A percentile compares a stretch with the other conserved stretches of the same genome.
Evolutionary conservation across 2,888 invertebrate genomes (phyloP).

Genomic region (Dasysyrphus tricinctus): DNA sequence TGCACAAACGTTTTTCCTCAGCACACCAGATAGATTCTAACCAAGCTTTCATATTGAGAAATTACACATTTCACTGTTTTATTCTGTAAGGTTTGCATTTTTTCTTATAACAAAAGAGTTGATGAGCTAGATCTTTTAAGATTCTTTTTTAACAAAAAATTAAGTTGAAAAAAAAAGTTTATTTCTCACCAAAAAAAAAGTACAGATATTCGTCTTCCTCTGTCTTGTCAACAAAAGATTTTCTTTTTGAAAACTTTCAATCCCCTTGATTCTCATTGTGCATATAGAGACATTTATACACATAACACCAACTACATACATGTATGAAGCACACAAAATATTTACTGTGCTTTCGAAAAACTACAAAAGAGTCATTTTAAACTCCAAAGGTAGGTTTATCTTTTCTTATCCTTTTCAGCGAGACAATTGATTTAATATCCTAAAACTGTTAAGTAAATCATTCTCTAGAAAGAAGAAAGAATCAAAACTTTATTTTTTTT

Average conservation of each 20-base stretch:
- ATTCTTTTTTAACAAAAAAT: not conserved
- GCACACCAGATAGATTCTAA: too few relatives aligned
- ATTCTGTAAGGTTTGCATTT: too few relatives aligned
- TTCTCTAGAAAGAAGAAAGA: not conserved
- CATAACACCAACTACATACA: not conserved
- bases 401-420: constrained; percentile 6
- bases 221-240: constrained; percentile 50
- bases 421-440: constrained; percentile 45
- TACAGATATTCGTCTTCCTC: constrained; percentile 29
- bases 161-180: not conserved
- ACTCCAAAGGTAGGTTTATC: constrained; percentile 6
- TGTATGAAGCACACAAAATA: not conserved
- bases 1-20: too few relatives aligned
- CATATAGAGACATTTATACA: not conserved
- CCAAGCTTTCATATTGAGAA: too few relatives aligned
- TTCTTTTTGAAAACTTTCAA: constrained; percentile 36
- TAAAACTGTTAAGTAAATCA: constrained; percentile 38
- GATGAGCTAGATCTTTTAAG: not conserved
- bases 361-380: constrained; percentile 17
- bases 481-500: constrained; percentile 13
- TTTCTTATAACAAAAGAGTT: not conserved
- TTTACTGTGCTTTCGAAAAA: constrained; percentile 17
- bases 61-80: too few relatives aligned
- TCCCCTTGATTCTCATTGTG: not conserved
- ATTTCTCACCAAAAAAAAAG: not conserved